Evolutionary conservation across 2,113 vertebrate genomes (phyloP).

Genomic region (Chlorodrepanis virens): DNA sequence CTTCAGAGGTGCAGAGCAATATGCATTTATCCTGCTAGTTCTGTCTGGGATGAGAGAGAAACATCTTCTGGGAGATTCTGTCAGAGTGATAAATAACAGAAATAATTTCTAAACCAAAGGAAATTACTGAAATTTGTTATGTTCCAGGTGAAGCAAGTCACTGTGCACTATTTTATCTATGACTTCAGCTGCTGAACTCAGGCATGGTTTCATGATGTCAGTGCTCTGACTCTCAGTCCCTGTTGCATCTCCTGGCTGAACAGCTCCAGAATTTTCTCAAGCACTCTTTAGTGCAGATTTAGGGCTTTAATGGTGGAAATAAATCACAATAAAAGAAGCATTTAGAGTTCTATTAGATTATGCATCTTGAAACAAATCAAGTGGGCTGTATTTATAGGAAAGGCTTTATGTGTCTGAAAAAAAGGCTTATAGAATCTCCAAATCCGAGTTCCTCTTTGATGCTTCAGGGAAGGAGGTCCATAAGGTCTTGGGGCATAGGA

Average conservation of each 20-base stretch:
- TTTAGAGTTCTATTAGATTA: background rate
- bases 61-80: background rate
- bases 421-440: background rate
- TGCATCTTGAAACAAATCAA: background rate
- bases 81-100: background rate
- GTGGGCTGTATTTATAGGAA: background rate
- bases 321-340: background rate
- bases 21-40: background rate
- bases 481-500: background rate
- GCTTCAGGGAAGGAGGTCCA: background rate
- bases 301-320: background rate
- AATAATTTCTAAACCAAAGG: background rate
- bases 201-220: background rate
- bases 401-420: background rate
- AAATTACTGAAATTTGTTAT: background rate
- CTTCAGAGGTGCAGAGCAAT: background rate
- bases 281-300: background rate
- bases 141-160: background rate
- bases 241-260: background rate
- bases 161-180: background rate
- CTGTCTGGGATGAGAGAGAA: background rate
- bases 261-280: background rate
- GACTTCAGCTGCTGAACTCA: background rate
- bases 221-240: background rate
- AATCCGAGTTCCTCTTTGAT: background rate